phyloP scores from a whole-genome alignment of 92 coral and sea anemone species.

The Chrysogorgia sp. region DNA sequence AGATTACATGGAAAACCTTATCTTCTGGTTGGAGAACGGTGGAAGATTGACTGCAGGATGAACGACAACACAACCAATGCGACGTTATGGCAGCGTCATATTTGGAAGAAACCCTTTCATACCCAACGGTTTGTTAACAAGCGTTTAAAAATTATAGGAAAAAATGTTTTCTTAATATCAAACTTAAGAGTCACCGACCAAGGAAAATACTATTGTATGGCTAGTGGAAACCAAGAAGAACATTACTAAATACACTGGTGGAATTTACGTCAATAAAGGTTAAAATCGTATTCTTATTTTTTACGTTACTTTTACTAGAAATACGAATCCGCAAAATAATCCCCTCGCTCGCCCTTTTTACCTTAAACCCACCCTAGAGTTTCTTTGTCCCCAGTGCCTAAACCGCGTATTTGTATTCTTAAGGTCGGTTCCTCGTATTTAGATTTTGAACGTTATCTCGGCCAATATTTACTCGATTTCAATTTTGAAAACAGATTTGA shows the following conservation, averaged over 20 bases:
- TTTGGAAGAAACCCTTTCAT: background rate
- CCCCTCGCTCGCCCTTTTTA: too few species aligned
- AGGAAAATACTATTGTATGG: conserved; percentile 67
- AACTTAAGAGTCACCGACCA: conserved; percentile 48
- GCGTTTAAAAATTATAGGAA: background rate
- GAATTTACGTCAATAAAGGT: conserved; percentile 11
- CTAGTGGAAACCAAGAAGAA: conserved; percentile 4
- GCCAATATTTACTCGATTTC: too few species aligned
- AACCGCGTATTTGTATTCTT: too few species aligned
- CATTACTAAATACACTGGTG: background rate
- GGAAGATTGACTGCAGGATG: conserved; percentile 18
- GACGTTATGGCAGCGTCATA: conserved; percentile 4
- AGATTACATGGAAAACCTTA: background rate
- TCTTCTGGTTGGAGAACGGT: conserved; percentile 31
- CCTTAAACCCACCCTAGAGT: too few species aligned
- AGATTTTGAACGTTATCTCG: too few species aligned
- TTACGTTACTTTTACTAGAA: conserved; percentile 20
- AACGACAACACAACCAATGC: background rate
- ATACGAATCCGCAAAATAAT: too few species aligned
- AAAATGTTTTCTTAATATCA: conserved; percentile 45
- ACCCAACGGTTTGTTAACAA: background rate
- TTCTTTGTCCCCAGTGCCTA: too few species aligned
- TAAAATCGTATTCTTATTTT: background rate
- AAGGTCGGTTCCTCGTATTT: too few species aligned
- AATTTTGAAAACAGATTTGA: too few species aligned